These are phyloP conservation scores for Callorhinus ursinus DNA, from an alignment of 2,113 vertebrate species.

Conservation along the genomic window DNA sequence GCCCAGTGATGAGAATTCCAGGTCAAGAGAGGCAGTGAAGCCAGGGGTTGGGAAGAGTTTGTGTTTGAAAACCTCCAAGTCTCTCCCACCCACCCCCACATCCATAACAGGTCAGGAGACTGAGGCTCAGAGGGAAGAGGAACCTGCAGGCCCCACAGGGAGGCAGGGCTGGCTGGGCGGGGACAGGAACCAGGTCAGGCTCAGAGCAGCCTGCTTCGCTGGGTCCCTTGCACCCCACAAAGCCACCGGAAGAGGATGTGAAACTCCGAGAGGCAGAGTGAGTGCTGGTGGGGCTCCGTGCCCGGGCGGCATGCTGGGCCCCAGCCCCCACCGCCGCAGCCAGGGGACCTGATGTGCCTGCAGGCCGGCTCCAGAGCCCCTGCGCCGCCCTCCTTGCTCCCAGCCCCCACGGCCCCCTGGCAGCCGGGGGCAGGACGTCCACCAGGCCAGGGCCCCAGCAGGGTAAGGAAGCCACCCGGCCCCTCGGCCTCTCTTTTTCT, in stretches of 20 bases:
- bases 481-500: background rate
- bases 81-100: too few relatives aligned
- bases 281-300: accelerated
- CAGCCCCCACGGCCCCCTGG: accelerated
- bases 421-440: background rate
- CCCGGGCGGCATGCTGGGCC: background rate
- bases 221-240: background rate
- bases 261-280: background rate
- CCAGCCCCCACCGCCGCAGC: background rate
- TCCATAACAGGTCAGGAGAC: background rate
- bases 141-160: background rate
- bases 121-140: background rate
- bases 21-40: background rate
- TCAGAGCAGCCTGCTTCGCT: background rate
- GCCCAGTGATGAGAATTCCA: background rate
- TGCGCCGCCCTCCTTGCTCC: accelerated
- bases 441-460: background rate
- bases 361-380: background rate
- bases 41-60: background rate
- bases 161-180: background rate
- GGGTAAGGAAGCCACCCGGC: background rate
- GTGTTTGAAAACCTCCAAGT: background rate
- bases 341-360: background rate
- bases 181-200: background rate
- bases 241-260: conserved; percentile 66